phyloP scores from a whole-genome alignment of 2,888 invertebrate genomes.

The Chaetogeoica ovagalla region DNA sequence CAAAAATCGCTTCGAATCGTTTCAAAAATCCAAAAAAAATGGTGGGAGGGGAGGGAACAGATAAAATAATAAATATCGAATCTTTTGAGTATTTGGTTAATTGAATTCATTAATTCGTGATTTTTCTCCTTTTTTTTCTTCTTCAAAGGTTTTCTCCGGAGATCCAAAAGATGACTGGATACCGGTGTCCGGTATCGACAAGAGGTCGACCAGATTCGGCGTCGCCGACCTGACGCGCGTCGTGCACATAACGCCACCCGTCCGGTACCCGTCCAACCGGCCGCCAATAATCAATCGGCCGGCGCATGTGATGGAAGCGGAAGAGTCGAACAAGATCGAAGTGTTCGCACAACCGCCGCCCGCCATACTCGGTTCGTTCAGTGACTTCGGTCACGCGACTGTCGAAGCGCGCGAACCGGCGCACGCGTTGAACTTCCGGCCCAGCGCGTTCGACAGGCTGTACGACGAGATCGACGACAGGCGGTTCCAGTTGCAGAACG shows the following conservation, averaged over 20 bases:
- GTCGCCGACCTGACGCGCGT: not conserved
- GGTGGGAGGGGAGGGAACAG: no score
- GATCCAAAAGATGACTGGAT: conserved; percentile 41
- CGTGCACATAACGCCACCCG: conserved; percentile 37
- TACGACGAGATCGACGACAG: conserved; percentile 34
- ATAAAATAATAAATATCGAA: no score
- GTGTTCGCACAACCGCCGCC: conserved; percentile 57
- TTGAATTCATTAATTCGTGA: no score
- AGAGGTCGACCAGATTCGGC: conserved; percentile 26
- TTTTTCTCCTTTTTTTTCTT: not conserved
- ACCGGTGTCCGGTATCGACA: conserved; percentile 36
- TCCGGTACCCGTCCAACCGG: conserved; percentile 1
- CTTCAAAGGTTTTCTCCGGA: conserved; percentile 11
- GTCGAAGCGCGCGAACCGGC: conserved; percentile 64
- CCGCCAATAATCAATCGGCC: no score
- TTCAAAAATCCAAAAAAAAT: no score
- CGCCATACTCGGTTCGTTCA: conserved; percentile 64
- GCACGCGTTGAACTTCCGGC: conserved; percentile 60
- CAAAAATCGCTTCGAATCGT: no score
- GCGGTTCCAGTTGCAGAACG: conserved; percentile 25
- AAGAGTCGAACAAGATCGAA: conserved; percentile 54
- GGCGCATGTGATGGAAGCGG: not conserved
- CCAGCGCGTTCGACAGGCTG: conserved; percentile 48
- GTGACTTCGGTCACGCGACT: conserved; percentile 66
- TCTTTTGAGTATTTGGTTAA: no score